Base-by-base conservation (phyloP, 2,888 invertebrate genomes). In the Monoplex corrugatus region DNA sequence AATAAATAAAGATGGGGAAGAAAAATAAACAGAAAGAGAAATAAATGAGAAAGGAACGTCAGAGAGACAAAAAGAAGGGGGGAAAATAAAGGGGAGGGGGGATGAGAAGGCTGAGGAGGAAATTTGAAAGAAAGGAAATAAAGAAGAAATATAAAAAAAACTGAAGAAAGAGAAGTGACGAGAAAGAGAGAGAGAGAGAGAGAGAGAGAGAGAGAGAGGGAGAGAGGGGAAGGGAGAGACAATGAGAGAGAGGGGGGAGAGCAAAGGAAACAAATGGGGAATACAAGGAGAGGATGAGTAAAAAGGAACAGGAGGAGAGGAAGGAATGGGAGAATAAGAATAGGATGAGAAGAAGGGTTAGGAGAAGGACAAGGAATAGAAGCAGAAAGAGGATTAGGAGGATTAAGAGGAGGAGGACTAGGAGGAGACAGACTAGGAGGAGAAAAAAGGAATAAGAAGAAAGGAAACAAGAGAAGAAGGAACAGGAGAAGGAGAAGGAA, bases 171-270 rank as follows among this genome's bases (percentile, higher is more conserved):
- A 35, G 35, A 75, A 28, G 35, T 13, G 1, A 23, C 82, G 32
- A 83, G 63, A 78, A 28, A 38, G 45, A 89, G 82, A 82, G 57
- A 38, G 50, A 35, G 68, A 50, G 87, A 50, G 50, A 63, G 63
- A 86, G 86, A 50, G 80, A 78, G 63, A 80, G 82, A 89, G 78
- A 86, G 63, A 89, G 44, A 78, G n/a, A 50, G 43, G 35, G 43
- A 87, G n/a, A 72, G 68, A 72, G 40, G 28, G 72, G 19, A 32
- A 85, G 57, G 32, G 85, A 85, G 57, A 85, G 45, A 50, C 32
- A 50, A 28, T 10, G 38, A 85, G 57, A 38, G 43, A 57, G 50
- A 87, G 44, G 19, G 68, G 8, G 28, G 23, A 44, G 40, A 50
- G 57, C 44, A 38, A 80, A 75, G 8, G 40, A 13, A 40, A 40